Evolutionary conservation across 2,797 vertebrate genomes (phyloP), one percentile per base, ranked within the genome.

Genomic region (Poecilia wingei): DNA sequence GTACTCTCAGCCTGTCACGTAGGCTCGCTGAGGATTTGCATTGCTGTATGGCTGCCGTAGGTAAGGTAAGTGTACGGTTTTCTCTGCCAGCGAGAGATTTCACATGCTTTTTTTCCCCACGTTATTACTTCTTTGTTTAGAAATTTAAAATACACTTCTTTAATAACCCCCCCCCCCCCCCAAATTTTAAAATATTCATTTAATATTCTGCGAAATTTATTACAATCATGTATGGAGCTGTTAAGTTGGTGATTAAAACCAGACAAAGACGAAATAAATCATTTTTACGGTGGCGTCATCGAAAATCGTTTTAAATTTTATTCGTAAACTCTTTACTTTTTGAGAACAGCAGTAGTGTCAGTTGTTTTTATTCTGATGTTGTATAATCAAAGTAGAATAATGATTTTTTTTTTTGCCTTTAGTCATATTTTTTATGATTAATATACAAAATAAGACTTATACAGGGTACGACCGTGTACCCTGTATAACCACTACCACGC

Each of bases 1-100:
- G 90, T 90, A 94, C 93, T 82, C 90, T 85, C 91, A 80, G 91
- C 85, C 88, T 80, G 92, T 95, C 93, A 93, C 93, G 94, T 95
- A 94, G 89, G 87, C 93, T 91, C 91, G 16, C 84, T 5, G 86
- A 78, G 85, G 91, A 89, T 91, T 82, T 89, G 76, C 88, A 69
- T 78, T 18, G 82, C 86, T 84, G 85, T 79, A 28, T 28, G 80
- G 83, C 88, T 83, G 84, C 83, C 47, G 86, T 82, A 82, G 89
- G 92, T 92, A 85, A 31, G 93, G 89, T 78, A 31, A 4, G 0
- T 49, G 55, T 6, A 61, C 57, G 41, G 66, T 0, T 53, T 1
- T 33, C 46, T 39, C 51, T 70, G 1, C 20, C 43, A 1, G 8
- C n/a, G n/a, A 59, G 4, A 61, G 3, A 12, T 46, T 81, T 36